Conservation (phyloP, 2,113 vertebrate species). For the Hypocryptadius cinnamomeus region DNA sequence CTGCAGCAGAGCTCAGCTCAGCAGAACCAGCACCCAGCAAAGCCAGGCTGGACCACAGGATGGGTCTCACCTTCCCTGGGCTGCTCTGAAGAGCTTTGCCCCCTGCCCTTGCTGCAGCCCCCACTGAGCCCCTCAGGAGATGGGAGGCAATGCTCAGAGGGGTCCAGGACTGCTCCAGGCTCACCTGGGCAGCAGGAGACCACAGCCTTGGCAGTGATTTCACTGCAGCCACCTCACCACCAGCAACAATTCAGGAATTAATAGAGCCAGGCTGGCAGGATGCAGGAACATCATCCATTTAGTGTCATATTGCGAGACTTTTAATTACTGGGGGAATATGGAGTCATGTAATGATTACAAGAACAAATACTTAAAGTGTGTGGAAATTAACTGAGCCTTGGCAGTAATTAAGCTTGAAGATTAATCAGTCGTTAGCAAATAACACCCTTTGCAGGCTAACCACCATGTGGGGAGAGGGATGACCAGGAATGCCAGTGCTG, state of each 20-base stretch:
- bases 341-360: conserved; percentile 50
- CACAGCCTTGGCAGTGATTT: neutral
- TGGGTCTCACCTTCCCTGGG: neutral
- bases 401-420: conserved; percentile 58
- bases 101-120: neutral
- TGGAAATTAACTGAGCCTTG: conserved; percentile 55
- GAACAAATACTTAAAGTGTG: conserved; percentile 55
- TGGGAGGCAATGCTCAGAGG: neutral
- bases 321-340: conserved; percentile 47
- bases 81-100: neutral
- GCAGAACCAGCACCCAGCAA: neutral
- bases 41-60: neutral
- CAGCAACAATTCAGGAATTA: neutral
- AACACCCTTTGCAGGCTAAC: neutral
- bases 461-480: neutral
- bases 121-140: neutral
- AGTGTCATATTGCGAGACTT: conserved; percentile 16
- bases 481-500: neutral
- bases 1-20: neutral
- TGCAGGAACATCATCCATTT: conserved; percentile 20
- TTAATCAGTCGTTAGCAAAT: conserved; percentile 41
- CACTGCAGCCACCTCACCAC: neutral
- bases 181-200: neutral
- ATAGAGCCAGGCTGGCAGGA: conserved; percentile 36
- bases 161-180: neutral